phyloP scores from a whole-genome alignment of 2,888 invertebrate genomes.

The Pseudococcus longispinus region DNA sequence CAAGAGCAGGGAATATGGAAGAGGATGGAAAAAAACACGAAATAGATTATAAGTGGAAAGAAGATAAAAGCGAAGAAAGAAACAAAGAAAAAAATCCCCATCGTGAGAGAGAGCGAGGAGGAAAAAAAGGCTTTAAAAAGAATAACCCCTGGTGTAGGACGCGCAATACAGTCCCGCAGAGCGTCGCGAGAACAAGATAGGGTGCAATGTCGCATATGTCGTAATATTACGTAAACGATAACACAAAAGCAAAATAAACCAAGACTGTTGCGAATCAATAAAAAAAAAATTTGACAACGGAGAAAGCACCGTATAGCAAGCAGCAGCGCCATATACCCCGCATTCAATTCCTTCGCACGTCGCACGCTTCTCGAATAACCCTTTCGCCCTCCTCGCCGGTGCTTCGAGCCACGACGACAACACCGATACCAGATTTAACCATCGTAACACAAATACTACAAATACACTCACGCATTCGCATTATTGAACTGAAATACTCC shows the following conservation, averaged over 20 bases:
- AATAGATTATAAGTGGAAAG: slow-evolving; percentile 16
- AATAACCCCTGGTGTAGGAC: slow-evolving; percentile 6
- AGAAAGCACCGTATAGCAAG: background rate
- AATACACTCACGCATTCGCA: background rate
- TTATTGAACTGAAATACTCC: background rate
- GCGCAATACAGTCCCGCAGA: slow-evolving; percentile 1
- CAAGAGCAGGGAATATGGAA: background rate
- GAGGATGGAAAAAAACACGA: background rate
- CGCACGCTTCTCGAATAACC: background rate
- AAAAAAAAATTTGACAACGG: slow-evolving; percentile 33
- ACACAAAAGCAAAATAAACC: slow-evolving; percentile 49
- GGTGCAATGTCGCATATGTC: slow-evolving; percentile 47
- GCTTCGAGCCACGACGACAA: background rate
- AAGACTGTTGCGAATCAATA: slow-evolving; percentile 52
- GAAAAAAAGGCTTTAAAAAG: slow-evolving; percentile 9
- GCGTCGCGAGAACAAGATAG: background rate
- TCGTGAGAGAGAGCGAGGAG: background rate
- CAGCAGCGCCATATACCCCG: background rate
- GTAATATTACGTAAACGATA: slow-evolving; percentile 54
- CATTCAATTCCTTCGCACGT: background rate
- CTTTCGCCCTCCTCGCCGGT: background rate
- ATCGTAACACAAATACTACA: background rate
- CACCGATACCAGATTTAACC: background rate
- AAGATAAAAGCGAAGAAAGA: slow-evolving; percentile 16
- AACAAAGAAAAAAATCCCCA: slow-evolving; percentile 6